phyloP scores from a whole-genome alignment of 2,113 vertebrate genomes.

The Malurus melanocephalus region DNA sequence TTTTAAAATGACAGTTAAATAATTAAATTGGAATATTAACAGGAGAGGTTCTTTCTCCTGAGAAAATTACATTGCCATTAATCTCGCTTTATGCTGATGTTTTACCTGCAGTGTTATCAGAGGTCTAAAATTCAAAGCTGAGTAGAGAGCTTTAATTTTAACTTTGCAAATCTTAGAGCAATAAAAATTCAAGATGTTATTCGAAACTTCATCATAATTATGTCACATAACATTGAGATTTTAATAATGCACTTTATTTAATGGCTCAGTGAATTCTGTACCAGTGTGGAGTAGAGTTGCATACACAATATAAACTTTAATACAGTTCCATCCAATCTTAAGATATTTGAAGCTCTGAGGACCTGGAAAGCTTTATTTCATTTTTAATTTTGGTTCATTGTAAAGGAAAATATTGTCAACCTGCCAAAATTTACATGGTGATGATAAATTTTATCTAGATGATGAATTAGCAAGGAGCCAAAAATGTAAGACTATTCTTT shows the following conservation, averaged over 20 bases:
- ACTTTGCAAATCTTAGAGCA: neutral
- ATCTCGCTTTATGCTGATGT: conserved; percentile 16
- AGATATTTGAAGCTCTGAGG: neutral
- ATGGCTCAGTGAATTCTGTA: neutral
- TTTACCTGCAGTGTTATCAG: neutral
- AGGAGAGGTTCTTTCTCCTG: conserved; percentile 44
- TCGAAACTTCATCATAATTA: conserved; percentile 14
- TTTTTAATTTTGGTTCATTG: neutral
- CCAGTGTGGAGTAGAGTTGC: neutral
- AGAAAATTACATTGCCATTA: conserved; percentile 49
- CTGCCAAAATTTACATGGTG: neutral
- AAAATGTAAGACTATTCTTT: neutral
- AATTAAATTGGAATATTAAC: conserved; percentile 57
- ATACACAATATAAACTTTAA: neutral
- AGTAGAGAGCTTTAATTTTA: conserved; percentile 30
- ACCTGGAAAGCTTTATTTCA: neutral
- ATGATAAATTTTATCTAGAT: neutral
- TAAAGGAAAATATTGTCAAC: neutral
- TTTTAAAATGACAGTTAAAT: conserved; percentile 61
- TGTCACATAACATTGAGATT: neutral
- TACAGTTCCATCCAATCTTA: neutral
- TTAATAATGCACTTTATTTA: conserved; percentile 28
- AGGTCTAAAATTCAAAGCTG: conserved; percentile 23
- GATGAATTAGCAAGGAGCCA: neutral
- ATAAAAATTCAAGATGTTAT: neutral